Evolutionary conservation across 2,797 vertebrate species (phyloP).

Genomic region (Rhynchotus rufescens): DNA sequence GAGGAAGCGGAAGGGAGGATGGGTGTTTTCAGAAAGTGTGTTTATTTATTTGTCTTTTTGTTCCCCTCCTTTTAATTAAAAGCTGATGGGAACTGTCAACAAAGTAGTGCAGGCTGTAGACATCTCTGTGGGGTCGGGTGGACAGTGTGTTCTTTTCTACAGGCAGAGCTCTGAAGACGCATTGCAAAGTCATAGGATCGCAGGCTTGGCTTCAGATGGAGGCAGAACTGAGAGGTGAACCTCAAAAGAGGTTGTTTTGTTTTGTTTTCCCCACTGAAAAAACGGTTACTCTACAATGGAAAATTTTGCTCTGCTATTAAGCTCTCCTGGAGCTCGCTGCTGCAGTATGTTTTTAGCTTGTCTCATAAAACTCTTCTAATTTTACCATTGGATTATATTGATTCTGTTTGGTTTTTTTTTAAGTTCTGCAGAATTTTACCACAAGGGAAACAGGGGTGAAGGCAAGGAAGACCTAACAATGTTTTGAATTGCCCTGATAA

Average conservation of each 20-base stretch:
- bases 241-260: background rate
- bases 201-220: background rate
- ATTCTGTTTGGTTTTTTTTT: background rate
- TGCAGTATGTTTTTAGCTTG: background rate
- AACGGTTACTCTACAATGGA: background rate
- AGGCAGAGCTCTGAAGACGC: background rate
- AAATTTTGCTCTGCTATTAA: background rate
- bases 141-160: background rate
- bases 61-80: background rate
- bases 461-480: background rate
- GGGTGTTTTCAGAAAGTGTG: background rate
- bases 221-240: background rate
- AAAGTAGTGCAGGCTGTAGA: background rate
- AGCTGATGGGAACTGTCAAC: background rate
- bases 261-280: background rate
- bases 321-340: background rate
- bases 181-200: background rate
- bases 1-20: background rate
- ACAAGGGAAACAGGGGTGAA: background rate
- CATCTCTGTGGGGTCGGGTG: accelerated
- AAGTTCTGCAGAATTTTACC: background rate
- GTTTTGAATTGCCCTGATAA: background rate
- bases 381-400: background rate
- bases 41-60: background rate
- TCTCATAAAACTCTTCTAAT: background rate